These are phyloP conservation scores for Triplophysa bombifrons DNA, from an alignment of 2,797 vertebrate species.

Conservation along the genomic window DNA sequence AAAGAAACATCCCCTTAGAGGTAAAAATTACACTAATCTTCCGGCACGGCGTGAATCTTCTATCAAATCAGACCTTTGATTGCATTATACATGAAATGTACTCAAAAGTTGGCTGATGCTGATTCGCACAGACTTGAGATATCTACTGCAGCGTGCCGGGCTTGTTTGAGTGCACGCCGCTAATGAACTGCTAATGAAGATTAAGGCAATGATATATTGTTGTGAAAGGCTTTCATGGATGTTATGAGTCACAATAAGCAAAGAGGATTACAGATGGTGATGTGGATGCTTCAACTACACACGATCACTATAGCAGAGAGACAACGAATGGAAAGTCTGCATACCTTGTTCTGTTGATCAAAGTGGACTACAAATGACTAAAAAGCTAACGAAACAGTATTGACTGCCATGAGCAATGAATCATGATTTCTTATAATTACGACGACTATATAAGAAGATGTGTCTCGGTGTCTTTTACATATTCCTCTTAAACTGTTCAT, in stretches of 20 bases:
- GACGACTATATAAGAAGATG: background rate
- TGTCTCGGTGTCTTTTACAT: background rate
- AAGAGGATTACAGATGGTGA: conserved; percentile 26
- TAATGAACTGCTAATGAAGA: conserved; percentile 33
- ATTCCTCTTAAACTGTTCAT: background rate
- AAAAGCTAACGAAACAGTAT: conserved; percentile 29
- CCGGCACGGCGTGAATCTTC: conserved; percentile 24
- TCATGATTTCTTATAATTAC: background rate
- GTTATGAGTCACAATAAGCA: conserved; percentile 9
- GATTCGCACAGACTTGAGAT: background rate
- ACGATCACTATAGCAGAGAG: conserved; percentile 20
- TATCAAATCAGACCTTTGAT: conserved; percentile 37
- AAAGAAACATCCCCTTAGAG: conserved; percentile 59
- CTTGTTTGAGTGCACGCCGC: conserved; percentile 30
- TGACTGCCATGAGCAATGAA: background rate
- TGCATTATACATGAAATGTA: conserved; percentile 9
- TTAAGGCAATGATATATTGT: conserved; percentile 26
- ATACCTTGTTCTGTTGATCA: conserved; percentile 56
- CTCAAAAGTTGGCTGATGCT: conserved; percentile 10
- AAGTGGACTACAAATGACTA: conserved; percentile 60
- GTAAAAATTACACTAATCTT: conserved; percentile 21
- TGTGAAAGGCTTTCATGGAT: conserved; percentile 27
- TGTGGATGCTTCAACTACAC: background rate
- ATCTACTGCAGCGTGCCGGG: conserved; percentile 10
- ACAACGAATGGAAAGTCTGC: conserved; percentile 29